Evolutionary conservation across 2,888 invertebrate genomes (phyloP), one percentile per base, ranked within the genome.

Genomic region (Pterostichus niger): DNA sequence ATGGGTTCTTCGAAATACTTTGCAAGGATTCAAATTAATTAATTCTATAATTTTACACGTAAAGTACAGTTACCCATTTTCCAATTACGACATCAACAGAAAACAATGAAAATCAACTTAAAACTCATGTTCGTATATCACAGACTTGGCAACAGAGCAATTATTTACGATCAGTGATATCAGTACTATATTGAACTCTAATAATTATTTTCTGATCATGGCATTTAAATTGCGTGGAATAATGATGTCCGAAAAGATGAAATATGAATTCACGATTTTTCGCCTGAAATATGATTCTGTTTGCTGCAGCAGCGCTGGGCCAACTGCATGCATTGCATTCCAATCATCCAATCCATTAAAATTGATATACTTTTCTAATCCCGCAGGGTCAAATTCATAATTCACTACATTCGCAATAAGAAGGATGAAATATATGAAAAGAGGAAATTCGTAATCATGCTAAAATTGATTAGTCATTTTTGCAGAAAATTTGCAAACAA

Each of bases 211-310:
- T 59, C 59, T 59, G 59, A 59, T 24, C 31, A 59, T 59, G 59
- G 59, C 59, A 59, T 59, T 59, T 59, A 59, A 59, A 59, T 59
- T 59, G 59, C 59, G 59, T 59, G 59, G 59, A 59, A 59, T 59
- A 59, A 59, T 59, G 59, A 59, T 17, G 59, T 59, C 59, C 59
- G 24, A 59, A 59, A 59, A 59, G 59, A 59, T 59, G 59, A 59
- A 24, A 59, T 59, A 59, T 59, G 59, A 59, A 59, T 59, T 59
- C 59, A 31, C 59, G 59, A 59, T 59, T 59, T 59, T 59, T 59
- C 59, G 59, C 24, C 24, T 59, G 59, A 59, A 59, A 59, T 59
- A 59, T 59, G 59, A 24, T 24, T 59, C 17, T 59, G 59, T 59
- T 59, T 59, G 59, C 31, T 17, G 59, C 24, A 15, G 15, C 11